Conservation (phyloP, 1,140 invertebrate species). For the Conopomorpha cramerella region DNA sequence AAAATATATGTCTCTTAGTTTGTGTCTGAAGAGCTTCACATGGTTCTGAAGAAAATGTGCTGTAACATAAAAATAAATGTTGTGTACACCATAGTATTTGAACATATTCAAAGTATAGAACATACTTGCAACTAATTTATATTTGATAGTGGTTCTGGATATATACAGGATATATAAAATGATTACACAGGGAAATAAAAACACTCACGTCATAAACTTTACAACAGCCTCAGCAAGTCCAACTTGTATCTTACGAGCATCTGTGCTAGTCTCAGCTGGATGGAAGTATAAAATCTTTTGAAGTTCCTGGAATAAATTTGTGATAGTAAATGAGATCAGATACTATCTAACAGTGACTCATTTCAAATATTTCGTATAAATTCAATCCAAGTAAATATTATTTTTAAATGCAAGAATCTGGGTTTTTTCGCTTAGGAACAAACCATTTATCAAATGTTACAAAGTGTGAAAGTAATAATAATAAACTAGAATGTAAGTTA, state of each 20-base stretch:
- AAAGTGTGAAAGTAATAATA: background rate
- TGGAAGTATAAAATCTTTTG: slow-evolving; percentile 89
- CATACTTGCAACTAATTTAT: too few species aligned
- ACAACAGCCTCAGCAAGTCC: slow-evolving; percentile 91
- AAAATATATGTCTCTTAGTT: slow-evolving; percentile 85
- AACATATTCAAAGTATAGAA: too few species aligned
- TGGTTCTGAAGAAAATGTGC: slow-evolving; percentile 82
- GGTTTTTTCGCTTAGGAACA: too few species aligned
- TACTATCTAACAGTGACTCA: too few species aligned
- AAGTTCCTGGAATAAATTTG: slow-evolving; percentile 81
- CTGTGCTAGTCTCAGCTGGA: slow-evolving; percentile 75
- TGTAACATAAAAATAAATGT: too few species aligned
- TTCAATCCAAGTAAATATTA: background rate
- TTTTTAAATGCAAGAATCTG: background rate
- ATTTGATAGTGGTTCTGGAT: too few species aligned
- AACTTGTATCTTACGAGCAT: slow-evolving; percentile 86
- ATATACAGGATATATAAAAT: too few species aligned
- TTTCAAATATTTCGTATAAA: too few species aligned
- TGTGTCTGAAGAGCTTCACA: slow-evolving; percentile 88
- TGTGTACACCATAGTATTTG: too few species aligned
- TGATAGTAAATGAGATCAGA: too few species aligned
- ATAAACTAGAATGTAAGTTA: background rate
- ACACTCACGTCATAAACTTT: slow-evolving; percentile 89
- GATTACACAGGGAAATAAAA: too few species aligned
- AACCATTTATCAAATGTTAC: too few species aligned